A percentile compares a stretch with the other conserved stretches of the same genome.
Conservation (phyloP, 2,113 vertebrate species). For the Neopipo cinnamomea region DNA sequence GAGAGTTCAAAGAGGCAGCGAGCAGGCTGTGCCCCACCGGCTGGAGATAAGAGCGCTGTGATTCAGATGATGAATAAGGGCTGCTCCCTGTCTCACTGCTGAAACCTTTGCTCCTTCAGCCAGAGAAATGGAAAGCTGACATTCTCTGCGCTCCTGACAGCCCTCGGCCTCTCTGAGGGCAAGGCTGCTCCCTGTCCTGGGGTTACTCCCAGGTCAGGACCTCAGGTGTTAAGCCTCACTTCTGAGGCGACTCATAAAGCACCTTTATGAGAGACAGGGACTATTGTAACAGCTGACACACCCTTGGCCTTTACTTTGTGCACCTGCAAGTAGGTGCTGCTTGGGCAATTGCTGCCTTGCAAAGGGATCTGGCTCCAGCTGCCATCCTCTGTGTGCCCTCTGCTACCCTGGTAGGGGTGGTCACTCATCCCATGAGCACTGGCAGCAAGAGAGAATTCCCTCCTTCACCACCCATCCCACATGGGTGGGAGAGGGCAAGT, state of each 20-base stretch:
- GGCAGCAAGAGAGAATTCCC: neutral
- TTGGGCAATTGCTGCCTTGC: neutral
- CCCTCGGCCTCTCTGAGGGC: neutral
- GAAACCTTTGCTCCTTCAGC: neutral
- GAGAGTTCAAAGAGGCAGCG: neutral
- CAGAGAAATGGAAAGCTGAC: neutral
- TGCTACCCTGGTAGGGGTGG: neutral
- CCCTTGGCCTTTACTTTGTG: neutral
- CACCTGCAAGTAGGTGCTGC: neutral
- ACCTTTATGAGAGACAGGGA: neutral
- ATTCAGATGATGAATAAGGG: neutral
- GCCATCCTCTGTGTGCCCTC: neutral
- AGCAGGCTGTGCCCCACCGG: neutral
- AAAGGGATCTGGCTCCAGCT: neutral
- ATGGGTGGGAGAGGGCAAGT: neutral
- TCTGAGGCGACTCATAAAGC: neutral
- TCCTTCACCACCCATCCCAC: neutral
- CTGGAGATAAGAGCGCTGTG: neutral
- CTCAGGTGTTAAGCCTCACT: neutral
- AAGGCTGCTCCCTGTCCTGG: neutral
- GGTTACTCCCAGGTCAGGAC: neutral
- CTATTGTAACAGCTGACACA: neutral
- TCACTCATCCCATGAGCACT: accelerated
- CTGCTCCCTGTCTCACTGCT: neutral
- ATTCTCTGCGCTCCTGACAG: accelerated